Base-by-base conservation (phyloP, 2,797 vertebrate genomes). In the Bovichtus diacanthus region DNA sequence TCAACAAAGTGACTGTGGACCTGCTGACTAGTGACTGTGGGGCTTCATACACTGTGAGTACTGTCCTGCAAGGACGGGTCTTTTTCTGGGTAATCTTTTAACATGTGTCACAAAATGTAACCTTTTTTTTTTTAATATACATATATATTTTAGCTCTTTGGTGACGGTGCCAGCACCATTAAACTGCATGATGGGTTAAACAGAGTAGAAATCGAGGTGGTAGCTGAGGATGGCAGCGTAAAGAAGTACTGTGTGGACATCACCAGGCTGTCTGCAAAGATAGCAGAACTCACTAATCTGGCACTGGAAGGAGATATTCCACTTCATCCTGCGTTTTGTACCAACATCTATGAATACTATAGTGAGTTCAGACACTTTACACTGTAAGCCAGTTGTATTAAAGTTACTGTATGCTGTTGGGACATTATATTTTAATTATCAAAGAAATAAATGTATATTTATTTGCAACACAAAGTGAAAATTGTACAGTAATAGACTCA, bases 151-250 rank as follows among this genome's bases (percentile, higher is more conserved):
- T 77, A 95, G 90, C 81, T 85, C 34, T 88, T 21, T 76, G 90
- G 91, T 18, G 88, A 90, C 16, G 86, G 90, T 18, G 91, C 88
- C 58, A 90, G 86, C 19, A 54, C 44, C 2, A 54, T 95, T 47
- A 64, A 73, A 51, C 83, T 95, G 61, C 84, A 76, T 6, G 87
- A 90, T 39, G 93, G 91, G 8, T 9, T 86, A 41, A 95, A 90
- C 86, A 71, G n/a, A 58, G 83, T 93, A 16, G 83, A 88, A 2
- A 81, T 94, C 18, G 92, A 95, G 44, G 93, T 95, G 72, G 84
- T 92, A 6, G 91, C 95, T 29, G 93, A 95, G 74, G 93, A 95
- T 77, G 94, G 94, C 18, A 92, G 92, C 8, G 2, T 70, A 1
- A 94, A 95, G 84, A 94, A 70, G 25, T 95, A 95, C 78, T 46